phyloP scores from a whole-genome alignment of 2,797 vertebrate species.

The Cichlasoma orientale region DNA sequence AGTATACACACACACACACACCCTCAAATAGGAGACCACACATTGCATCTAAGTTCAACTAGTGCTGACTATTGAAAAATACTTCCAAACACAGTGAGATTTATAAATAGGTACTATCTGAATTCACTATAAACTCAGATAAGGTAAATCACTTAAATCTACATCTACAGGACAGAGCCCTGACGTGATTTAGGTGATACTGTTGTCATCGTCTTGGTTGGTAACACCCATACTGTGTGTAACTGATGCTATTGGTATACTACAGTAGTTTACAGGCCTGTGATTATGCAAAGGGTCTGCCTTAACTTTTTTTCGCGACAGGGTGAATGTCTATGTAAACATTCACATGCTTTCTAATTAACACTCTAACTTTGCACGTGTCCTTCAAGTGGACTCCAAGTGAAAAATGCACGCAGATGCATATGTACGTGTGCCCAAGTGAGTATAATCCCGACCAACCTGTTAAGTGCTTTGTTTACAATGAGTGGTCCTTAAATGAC shows the following conservation, averaged over 20 bases:
- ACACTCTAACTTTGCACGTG: background rate
- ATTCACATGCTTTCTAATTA: background rate
- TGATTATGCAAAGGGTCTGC: background rate
- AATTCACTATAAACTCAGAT: background rate
- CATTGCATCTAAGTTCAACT: background rate
- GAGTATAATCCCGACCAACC: background rate
- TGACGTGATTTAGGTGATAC: background rate
- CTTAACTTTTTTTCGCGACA: background rate
- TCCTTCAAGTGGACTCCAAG: background rate
- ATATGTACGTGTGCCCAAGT: background rate
- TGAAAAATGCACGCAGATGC: background rate
- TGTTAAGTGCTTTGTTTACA: background rate
- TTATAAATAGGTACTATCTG: background rate
- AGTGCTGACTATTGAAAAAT: background rate
- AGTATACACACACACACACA: background rate
- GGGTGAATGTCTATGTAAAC: background rate
- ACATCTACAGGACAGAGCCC: background rate
- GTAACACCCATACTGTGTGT: background rate
- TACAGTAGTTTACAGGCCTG: background rate
- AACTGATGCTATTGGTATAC: background rate
- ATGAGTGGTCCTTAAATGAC: background rate
- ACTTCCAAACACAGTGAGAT: background rate
- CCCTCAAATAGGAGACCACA: background rate
- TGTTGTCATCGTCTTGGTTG: background rate
- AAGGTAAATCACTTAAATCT: conserved; percentile 4